Conservation (phyloP, 2,797 vertebrate species). For the Okamejei kenojei region DNA sequence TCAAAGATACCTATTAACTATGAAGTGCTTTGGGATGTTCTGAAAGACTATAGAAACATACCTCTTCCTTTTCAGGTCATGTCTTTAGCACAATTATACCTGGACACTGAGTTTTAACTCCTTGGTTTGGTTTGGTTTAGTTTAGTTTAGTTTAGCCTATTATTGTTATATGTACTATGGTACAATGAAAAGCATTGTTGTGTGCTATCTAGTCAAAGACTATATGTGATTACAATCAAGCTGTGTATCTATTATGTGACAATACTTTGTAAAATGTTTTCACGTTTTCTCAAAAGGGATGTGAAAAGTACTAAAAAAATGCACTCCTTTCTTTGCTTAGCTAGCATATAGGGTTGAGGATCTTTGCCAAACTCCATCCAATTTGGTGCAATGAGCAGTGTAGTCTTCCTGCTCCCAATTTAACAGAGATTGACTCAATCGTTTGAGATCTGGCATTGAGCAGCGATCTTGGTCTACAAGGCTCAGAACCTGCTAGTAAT, state of each 20-base stretch:
- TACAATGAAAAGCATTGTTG: no score
- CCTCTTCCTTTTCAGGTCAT: no score
- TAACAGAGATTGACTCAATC: neutral
- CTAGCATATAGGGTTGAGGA: neutral
- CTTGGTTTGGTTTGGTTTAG: no score
- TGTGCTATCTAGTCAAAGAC: no score
- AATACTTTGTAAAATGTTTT: neutral
- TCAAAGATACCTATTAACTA: no score
- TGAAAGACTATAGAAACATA: no score
- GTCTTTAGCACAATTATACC: no score
- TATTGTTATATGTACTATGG: no score
- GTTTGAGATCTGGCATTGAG: neutral
- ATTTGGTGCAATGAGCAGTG: neutral
- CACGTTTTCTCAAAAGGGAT: neutral
- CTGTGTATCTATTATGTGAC: neutral
- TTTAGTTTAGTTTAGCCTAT: no score
- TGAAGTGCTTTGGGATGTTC: no score
- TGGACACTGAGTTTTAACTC: no score
- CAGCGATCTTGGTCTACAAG: neutral
- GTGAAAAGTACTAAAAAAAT: neutral
- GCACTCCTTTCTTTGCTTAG: neutral
- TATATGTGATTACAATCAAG: no score
- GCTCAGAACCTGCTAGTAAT: neutral
- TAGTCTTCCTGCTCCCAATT: neutral
- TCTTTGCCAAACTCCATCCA: neutral